These are phyloP conservation scores for Festucalex cinctus DNA, from an alignment of 2,113 vertebrate genomes.

Conservation along the genomic window DNA sequence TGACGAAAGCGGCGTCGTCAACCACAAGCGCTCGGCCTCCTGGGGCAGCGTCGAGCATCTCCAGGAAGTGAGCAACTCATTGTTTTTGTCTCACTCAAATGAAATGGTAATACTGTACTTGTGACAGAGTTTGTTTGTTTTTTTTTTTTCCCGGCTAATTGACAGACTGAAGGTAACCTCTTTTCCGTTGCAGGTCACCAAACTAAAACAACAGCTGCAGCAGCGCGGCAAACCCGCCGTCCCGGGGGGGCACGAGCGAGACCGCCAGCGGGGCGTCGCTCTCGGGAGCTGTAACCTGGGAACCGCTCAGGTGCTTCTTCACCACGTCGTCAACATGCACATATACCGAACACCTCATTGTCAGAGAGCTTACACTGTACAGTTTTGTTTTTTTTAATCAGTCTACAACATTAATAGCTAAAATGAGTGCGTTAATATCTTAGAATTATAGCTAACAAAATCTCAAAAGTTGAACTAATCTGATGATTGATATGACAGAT, in stretches of 20 bases:
- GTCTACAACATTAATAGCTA: too few relatives aligned
- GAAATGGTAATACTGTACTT: too few relatives aligned
- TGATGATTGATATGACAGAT: too few relatives aligned
- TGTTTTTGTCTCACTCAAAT: too few relatives aligned
- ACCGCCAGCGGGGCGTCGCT: slow-evolving; percentile 62
- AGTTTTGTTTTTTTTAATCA: too few relatives aligned
- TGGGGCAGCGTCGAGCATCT: slow-evolving; percentile 83
- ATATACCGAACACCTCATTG: too few relatives aligned
- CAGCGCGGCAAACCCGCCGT: slow-evolving; percentile 66
- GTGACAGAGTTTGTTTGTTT: too few relatives aligned
- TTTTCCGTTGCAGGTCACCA: slow-evolving; percentile 71
- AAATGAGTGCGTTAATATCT: too few relatives aligned
- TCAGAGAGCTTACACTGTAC: too few relatives aligned
- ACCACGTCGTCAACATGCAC: background rate
- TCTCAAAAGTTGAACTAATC: too few relatives aligned
- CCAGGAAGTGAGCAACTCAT: slow-evolving; percentile 70
- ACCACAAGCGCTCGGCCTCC: slow-evolving; percentile 84
- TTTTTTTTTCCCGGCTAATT: too few relatives aligned
- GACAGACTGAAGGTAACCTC: slow-evolving; percentile 35
- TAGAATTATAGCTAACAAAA: too few relatives aligned
- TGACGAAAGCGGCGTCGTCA: background rate
- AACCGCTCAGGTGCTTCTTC: slow-evolving; percentile 51
- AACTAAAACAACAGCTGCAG: slow-evolving; percentile 86
- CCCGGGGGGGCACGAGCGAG: slow-evolving; percentile 75
- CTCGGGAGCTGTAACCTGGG: slow-evolving; percentile 67